Evolutionary conservation across 2,113 vertebrate species (phyloP).

Genomic region (Pimephales promelas): DNA sequence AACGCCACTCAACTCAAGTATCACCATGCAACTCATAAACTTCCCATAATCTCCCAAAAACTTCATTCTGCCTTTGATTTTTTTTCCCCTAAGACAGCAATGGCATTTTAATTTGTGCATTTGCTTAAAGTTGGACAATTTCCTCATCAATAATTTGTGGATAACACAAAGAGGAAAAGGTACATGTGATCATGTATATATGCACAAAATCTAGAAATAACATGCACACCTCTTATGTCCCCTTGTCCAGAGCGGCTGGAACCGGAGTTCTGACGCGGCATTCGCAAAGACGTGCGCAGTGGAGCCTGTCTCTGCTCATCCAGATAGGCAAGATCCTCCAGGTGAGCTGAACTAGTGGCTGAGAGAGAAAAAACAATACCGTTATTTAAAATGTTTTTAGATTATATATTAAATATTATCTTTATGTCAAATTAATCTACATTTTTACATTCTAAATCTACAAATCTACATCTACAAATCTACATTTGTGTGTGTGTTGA

Average conservation of each 20-base stretch:
- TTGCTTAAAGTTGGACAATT: too few relatives aligned
- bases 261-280: conserved; percentile 88
- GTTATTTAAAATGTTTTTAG: background rate
- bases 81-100: too few relatives aligned
- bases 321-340: conserved; percentile 92
- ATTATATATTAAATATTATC: background rate
- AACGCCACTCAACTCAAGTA: too few relatives aligned
- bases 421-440: too few relatives aligned
- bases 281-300: conserved; percentile 88
- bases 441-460: too few relatives aligned
- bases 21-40: too few relatives aligned
- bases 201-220: background rate
- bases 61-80: too few relatives aligned
- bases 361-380: background rate
- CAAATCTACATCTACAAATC: too few relatives aligned
- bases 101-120: too few relatives aligned
- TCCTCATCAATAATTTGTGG: too few relatives aligned
- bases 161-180: too few relatives aligned
- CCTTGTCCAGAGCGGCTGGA: conserved; percentile 76
- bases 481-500: background rate
- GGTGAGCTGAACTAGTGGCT: conserved; percentile 95
- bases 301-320: conserved; percentile 91
- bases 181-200: background rate
- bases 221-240: conserved; percentile 84
- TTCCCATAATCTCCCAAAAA: too few relatives aligned